Percentiles rank a stretch among this genome's conserved stretches.
Conservation (phyloP, 30 jellyfish, hydroid and myxozoan species). For the Hydra vulgaris region DNA sequence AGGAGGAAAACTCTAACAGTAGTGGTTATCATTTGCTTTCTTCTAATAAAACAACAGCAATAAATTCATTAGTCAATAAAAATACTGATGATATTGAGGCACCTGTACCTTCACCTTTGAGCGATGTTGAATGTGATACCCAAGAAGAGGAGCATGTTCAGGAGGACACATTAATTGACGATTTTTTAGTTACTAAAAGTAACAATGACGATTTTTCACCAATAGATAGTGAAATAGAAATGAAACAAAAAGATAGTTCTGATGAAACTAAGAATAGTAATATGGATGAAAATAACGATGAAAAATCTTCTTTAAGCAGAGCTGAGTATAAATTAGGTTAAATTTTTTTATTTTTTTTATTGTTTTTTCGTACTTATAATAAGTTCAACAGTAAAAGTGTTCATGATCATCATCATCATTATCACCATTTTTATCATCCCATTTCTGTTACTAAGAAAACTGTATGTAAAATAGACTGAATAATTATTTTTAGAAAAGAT, state of each 20-base stretch:
- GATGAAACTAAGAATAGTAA: neutral
- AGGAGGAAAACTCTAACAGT: slow-evolving; percentile 21
- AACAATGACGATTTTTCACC: slow-evolving; percentile 31
- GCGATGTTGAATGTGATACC: slow-evolving; percentile 77
- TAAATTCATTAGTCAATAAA: neutral
- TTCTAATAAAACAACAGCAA: neutral
- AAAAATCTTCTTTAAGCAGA: neutral
- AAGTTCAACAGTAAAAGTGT: too few species aligned
- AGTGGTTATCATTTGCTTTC: slow-evolving; percentile 13
- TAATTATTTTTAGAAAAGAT: too few species aligned
- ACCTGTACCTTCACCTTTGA: slow-evolving; percentile 88
- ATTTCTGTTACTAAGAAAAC: too few species aligned
- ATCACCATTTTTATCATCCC: too few species aligned
- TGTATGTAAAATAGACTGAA: too few species aligned
- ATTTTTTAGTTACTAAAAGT: slow-evolving; percentile 49
- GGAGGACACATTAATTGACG: slow-evolving; percentile 63
- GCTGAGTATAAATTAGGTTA: neutral
- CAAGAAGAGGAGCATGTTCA: slow-evolving; percentile 55
- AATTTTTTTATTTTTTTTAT: too few species aligned
- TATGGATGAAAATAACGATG: slow-evolving; percentile 11
- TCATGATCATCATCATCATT: too few species aligned
- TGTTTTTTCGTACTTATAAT: too few species aligned
- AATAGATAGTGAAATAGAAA: slow-evolving; percentile 27
- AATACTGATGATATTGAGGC: slow-evolving; percentile 74
- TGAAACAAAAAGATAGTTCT: neutral